A percentile compares a stretch with the other conserved stretches of the same genome.
phyloP scores from a whole-genome alignment of 2,113 vertebrate species.

The Silurus asotus region DNA sequence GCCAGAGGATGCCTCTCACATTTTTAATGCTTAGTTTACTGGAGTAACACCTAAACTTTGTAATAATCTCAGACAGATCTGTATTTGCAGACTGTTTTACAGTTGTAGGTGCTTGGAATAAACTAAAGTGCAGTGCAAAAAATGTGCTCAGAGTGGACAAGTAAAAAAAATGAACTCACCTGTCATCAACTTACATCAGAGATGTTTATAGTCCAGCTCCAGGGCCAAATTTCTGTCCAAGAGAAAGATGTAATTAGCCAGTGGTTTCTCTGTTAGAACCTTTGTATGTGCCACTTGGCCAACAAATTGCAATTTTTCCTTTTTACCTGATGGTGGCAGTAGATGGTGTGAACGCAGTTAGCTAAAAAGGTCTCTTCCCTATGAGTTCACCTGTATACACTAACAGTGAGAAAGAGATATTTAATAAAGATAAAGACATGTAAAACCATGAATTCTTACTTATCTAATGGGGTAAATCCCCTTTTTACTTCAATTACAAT shows the following conservation, averaged over 20 bases:
- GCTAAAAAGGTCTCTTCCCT: not conserved
- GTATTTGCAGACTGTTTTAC: constrained; percentile 5
- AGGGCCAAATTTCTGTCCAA: not conserved
- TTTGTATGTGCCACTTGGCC: not conserved
- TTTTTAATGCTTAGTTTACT: constrained; percentile 32
- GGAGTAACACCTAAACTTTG: constrained; percentile 34
- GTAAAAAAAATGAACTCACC: not conserved
- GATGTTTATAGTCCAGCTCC: not conserved
- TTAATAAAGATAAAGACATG: no score
- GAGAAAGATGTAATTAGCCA: not conserved
- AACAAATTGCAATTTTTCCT: not conserved
- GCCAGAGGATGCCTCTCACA: constrained; percentile 43
- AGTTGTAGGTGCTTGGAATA: not conserved
- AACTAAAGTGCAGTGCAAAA: not conserved
- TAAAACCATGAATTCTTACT: no score
- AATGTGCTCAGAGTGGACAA: not conserved
- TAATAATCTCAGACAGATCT: constrained; percentile 15
- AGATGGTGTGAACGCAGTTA: not conserved
- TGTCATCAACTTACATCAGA: not conserved
- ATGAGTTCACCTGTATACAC: not conserved
- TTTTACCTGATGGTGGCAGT: not conserved
- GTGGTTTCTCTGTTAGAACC: not conserved
- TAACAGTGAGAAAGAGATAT: no score
- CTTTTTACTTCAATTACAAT: no score
- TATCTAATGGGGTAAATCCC: no score